Base-by-base conservation (phyloP, 2,113 vertebrate genomes). In the Origma solitaria region DNA sequence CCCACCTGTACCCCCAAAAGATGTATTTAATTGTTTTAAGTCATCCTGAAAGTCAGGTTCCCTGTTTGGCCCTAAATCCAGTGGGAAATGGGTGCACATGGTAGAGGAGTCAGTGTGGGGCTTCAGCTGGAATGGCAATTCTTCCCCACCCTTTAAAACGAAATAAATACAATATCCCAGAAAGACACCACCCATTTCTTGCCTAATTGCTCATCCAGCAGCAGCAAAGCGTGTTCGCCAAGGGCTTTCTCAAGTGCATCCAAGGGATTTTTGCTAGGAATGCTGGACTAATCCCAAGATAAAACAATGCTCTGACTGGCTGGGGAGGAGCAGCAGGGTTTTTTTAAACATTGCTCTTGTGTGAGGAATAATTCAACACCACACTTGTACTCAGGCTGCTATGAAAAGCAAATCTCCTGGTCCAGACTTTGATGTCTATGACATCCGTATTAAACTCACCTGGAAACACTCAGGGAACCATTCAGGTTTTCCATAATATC, bases 51-150 rank as follows among this genome's bases (percentile, higher is more conserved):
- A 44, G 8, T 77, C 42, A 4, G 6, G 6, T 10, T 70, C 10
- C 4, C 13, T 7, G 0, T n/a, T 25, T 13, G 15, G 17, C 31
- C 25, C 20, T 44, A 51, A 18, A 33, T 54, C 31, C 53, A 27
- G 10, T 5, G 18, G 20, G 66, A 45, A 75, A 31, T 2, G 6
- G 21, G 15, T 28, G 18, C 16, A 5, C 0, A 21, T 12, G 45
- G 51, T 3, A 6, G 1, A 65, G 28, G 1, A 0, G 1, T 8
- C 28, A 22, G 8, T 0, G 2, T 3, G 12, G 18, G 47, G 30
- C 30, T 80, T 25, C 5, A 45, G 31, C 38, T 14, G 14, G 27
- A 68, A 64, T 1, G 0, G 31, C 25, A 64, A 13, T 68, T 78
- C 22, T 23, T 53, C 13, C 35, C 10, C 51, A 9, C 15, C 13